Conservation (phyloP, 2,113 vertebrate species). For the Tamias sibiricus region DNA sequence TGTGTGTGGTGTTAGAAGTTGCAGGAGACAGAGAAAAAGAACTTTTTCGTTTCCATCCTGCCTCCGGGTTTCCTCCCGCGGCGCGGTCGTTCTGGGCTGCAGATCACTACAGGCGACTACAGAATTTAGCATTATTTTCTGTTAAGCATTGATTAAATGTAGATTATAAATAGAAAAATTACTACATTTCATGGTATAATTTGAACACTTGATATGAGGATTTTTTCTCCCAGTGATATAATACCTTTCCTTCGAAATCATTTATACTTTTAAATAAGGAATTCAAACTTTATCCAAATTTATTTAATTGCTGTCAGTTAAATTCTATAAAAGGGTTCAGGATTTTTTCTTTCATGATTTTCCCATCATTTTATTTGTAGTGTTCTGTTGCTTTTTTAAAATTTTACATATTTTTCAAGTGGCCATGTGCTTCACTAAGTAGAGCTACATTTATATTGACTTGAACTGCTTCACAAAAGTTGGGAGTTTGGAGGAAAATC, state of each 20-base stretch:
- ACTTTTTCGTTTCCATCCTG: too few relatives aligned
- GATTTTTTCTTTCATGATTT: conserved; percentile 16
- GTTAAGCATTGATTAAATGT: conserved; percentile 11
- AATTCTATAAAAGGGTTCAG: background rate
- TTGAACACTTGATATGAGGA: background rate
- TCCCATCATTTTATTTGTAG: conserved; percentile 6
- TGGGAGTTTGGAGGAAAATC: background rate
- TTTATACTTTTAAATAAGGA: conserved; percentile 9
- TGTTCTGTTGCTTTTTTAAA: background rate
- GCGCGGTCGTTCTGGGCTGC: too few relatives aligned
- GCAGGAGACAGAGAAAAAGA: too few relatives aligned
- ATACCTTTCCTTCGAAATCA: background rate
- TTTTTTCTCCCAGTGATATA: background rate
- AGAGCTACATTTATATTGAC: background rate
- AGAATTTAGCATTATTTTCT: conserved; percentile 9
- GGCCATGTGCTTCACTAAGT: background rate
- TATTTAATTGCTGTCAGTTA: background rate
- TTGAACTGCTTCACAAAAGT: background rate
- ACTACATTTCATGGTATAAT: background rate
- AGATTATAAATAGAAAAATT: conserved; percentile 36
- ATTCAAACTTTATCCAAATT: background rate
- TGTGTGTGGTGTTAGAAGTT: too few relatives aligned
- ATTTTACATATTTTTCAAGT: conserved; percentile 15
- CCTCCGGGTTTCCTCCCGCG: too few relatives aligned
- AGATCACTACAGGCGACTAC: too few relatives aligned